Evolutionary conservation across 2,797 vertebrate species (phyloP).

Genomic region (Melanotaenia trifasciata): DNA sequence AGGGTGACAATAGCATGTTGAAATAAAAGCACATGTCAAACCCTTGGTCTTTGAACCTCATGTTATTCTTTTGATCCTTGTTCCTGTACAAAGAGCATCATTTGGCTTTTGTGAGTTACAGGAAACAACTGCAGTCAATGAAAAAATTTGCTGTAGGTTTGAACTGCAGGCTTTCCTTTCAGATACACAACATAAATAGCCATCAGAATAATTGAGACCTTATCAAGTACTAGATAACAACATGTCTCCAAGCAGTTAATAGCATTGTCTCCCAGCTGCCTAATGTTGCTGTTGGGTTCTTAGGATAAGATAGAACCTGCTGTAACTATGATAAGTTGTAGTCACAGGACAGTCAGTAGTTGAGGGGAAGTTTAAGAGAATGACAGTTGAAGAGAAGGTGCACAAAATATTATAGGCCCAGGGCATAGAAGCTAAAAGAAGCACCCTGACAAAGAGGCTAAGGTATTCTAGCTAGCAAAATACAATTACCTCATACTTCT

Average conservation of each 20-base stretch:
- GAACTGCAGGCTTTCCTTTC: constrained; percentile 37
- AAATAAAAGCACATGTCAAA: constrained; percentile 58
- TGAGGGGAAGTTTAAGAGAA: constrained; percentile 26
- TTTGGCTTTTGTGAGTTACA: constrained; percentile 40
- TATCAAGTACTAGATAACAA: constrained; percentile 63
- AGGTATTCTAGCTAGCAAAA: constrained; percentile 37
- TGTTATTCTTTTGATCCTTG: constrained; percentile 21
- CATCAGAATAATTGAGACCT: constrained; percentile 65
- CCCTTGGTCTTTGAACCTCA: constrained; percentile 37
- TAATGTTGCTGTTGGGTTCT: constrained; percentile 59
- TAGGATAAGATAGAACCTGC: constrained; percentile 71
- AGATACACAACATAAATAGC: constrained; percentile 43
- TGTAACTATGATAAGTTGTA: constrained; percentile 66
- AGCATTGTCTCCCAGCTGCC: constrained; percentile 61
- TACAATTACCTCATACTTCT: constrained; percentile 23
- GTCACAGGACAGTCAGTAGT: constrained; percentile 38
- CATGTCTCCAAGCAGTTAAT: constrained; percentile 63
- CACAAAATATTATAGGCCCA: constrained; percentile 27
- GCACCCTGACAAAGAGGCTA: constrained; percentile 13
- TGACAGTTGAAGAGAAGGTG: constrained; percentile 40
- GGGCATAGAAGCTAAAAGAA: background rate
- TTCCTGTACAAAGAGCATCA: constrained; percentile 31
- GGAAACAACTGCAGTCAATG: constrained; percentile 44
- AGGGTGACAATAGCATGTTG: constrained; percentile 33
- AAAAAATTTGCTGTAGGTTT: constrained; percentile 36